Evolutionary conservation across 2,888 invertebrate species (phyloP).

Genomic region (Creontiades dilutus): DNA sequence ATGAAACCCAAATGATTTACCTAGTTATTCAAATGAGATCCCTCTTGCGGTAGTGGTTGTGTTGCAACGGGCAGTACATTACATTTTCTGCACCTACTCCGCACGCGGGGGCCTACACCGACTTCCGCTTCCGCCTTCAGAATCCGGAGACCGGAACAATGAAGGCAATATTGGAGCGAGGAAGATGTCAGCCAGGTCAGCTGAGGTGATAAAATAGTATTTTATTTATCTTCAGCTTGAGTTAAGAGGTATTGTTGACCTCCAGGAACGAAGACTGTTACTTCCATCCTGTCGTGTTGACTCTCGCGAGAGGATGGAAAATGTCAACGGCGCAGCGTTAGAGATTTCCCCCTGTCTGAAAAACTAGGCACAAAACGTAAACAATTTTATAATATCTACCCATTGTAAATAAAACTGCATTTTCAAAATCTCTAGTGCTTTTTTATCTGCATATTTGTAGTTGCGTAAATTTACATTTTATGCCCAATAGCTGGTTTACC

Average conservation of each 20-base stretch:
- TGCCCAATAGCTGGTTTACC: too few relatives aligned
- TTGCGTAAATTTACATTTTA: too few relatives aligned
- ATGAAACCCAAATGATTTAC: too few relatives aligned
- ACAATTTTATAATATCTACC: too few relatives aligned
- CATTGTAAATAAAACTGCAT: too few relatives aligned
- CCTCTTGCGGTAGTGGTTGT: not conserved
- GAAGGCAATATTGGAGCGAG: not conserved
- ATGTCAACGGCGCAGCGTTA: too few relatives aligned
- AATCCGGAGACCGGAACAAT: not conserved
- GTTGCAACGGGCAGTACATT: not conserved
- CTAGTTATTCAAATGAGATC: not conserved
- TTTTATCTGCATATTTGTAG: too few relatives aligned
- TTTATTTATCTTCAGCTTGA: not conserved
- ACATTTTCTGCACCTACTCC: not conserved
- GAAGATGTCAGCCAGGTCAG: not conserved
- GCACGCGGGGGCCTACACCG: not conserved
- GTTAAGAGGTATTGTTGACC: slow-evolving; percentile 12
- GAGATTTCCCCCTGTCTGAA: too few relatives aligned
- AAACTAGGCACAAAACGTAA: too few relatives aligned
- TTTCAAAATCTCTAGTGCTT: too few relatives aligned
- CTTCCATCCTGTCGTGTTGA: too few relatives aligned
- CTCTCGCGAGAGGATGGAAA: too few relatives aligned
- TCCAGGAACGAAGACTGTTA: not conserved
- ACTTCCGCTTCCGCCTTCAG: not conserved
- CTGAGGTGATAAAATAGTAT: not conserved